These are phyloP conservation scores for Drosophila auraria DNA, from an alignment of 1,140 invertebrate species.

Conservation along the genomic window DNA sequence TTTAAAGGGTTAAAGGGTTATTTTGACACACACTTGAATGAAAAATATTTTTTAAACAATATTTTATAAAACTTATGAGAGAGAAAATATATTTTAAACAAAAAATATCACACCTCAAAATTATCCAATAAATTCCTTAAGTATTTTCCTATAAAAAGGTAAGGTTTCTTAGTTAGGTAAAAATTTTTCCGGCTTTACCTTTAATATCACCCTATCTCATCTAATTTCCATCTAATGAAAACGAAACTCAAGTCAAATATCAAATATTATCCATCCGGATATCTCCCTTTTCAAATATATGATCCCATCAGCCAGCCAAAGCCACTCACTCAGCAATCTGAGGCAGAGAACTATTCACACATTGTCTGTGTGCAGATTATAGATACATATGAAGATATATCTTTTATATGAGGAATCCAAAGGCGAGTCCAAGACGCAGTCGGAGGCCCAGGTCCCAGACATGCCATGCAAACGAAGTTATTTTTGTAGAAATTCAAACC, in stretches of 20 bases:
- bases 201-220: background rate
- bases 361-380: constrained; percentile 45
- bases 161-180: background rate
- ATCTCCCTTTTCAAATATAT: constrained; percentile 18
- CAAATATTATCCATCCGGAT: constrained; percentile 4
- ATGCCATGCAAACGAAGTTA: constrained; percentile 78
- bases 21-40: too few species aligned
- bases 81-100: background rate
- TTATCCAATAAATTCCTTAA: background rate
- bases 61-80: background rate
- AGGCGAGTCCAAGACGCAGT: constrained; percentile 30
- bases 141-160: background rate
- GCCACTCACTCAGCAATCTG: constrained; percentile 55
- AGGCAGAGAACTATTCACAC: constrained; percentile 40
- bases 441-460: constrained; percentile 27
- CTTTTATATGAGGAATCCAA: constrained; percentile 17
- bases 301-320: constrained; percentile 30
- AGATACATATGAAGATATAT: constrained; percentile 46
- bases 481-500: constrained; percentile 82
- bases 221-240: constrained; percentile 5
- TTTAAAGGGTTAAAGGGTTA: too few species aligned
- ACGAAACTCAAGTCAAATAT: constrained; percentile 4
- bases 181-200: background rate
- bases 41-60: too few species aligned
- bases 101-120: background rate